Evolutionary conservation across 1,140 invertebrate genomes (phyloP).

Genomic region (Neodiprion lecontei): DNA sequence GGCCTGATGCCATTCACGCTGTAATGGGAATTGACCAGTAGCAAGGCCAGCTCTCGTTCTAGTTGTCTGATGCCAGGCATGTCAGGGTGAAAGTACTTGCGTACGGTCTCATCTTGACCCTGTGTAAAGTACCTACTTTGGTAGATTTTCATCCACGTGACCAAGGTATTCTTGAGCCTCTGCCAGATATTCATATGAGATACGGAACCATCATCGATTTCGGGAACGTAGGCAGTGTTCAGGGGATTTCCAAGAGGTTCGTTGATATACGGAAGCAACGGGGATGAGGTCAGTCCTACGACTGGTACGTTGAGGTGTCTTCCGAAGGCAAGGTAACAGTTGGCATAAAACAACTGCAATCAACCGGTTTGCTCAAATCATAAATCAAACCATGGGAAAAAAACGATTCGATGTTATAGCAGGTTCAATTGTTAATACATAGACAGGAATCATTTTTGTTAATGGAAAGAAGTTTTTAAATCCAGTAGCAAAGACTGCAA

Average conservation of each 20-base stretch:
- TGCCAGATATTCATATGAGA: conserved; percentile 39
- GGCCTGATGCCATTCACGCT: conserved; percentile 59
- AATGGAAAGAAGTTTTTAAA: no score
- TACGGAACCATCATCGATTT: conserved; percentile 33
- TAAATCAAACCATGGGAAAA: no score
- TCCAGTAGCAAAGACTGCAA: no score
- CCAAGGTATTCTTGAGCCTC: conserved; percentile 40
- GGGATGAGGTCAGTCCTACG: conserved; percentile 29
- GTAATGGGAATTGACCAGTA: conserved; percentile 67
- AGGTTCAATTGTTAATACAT: no score
- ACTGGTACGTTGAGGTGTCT: conserved; percentile 29
- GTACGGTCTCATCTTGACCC: conserved; percentile 42
- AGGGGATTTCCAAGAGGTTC: conserved; percentile 33
- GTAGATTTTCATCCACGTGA: background rate
- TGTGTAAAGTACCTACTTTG: conserved; percentile 23
- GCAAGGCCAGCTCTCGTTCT: conserved; percentile 58
- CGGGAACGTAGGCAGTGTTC: conserved; percentile 43
- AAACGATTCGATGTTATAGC: no score
- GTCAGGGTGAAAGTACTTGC: conserved; percentile 53
- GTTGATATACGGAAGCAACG: conserved; percentile 32
- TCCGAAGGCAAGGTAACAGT: conserved; percentile 34
- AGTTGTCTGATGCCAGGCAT: conserved; percentile 53
- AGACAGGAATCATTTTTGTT: no score
- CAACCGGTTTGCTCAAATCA: background rate
- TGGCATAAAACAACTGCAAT: conserved; percentile 36